Evolutionary conservation across 2,888 invertebrate genomes (phyloP), one percentile per base, ranked within the genome.

Genomic region (Caenorhabditis panamensis): DNA sequence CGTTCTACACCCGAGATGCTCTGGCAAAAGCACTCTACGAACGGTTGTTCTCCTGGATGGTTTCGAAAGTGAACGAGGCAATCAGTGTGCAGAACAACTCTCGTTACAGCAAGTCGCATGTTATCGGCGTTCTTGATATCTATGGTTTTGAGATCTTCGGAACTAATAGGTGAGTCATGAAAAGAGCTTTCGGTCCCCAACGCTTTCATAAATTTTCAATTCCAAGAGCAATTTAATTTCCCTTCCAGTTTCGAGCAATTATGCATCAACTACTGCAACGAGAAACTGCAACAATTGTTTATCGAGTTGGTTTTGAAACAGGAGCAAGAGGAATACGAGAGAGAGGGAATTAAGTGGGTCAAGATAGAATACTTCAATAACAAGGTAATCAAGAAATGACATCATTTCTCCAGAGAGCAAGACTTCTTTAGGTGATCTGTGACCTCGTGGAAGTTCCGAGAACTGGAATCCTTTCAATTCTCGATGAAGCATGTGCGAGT

Each of bases 111-210:
- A 94, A 94, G 91, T 94, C 94, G 89, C 95, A 95, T 0, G 93
- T 96, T 51, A 96, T 96, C 89, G 97, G 97, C 11, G 97, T 98
- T 5, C 93, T 99, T 62, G 98, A 99, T 91, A 99, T 99, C 90
- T 99, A 98, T 92, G 98, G 98, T 22, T 99, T 98, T 92, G 98
- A 99, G 93, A 96, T 98, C 86, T 97, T 99, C 92, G 96, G 97
- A 87, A 94, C 94, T 31, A 98, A 98, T 92, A 96, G 96, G 92
- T 53, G 5, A 53, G 36, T 41, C 26, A 28, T n/a, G n/a, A n/a
- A n/a, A n/a, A n/a, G n/a, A n/a, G n/a, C n/a, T n/a, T n/a, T n/a
- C n/a, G 31, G 9, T 31, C 31, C 31, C 31, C 31, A 6, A 9
- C 31, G 31, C 11, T 44, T 47, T 18, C 53, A 5, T 9, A n/a